Evolutionary conservation across 2,797 vertebrate genomes (phyloP).

Genomic region (Chelon labrosus): DNA sequence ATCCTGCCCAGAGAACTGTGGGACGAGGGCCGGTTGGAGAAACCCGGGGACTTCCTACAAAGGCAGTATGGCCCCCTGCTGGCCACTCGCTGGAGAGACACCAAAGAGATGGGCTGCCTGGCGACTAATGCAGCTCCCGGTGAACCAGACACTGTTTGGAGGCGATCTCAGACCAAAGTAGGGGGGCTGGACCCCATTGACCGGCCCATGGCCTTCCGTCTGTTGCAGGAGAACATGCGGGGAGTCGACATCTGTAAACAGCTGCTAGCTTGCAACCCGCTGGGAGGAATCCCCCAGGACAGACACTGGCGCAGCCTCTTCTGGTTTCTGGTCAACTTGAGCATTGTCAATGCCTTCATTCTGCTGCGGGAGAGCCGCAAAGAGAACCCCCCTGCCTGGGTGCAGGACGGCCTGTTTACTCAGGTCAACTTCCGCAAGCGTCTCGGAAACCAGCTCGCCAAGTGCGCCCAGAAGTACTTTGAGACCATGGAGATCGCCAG

Average conservation of each 20-base stretch:
- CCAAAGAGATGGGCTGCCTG: conserved; percentile 85
- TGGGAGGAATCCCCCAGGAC: conserved; percentile 81
- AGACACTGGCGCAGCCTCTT: conserved; percentile 84
- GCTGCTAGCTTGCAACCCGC: conserved; percentile 84
- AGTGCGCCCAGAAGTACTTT: conserved; percentile 69
- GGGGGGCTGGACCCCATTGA: conserved; percentile 77
- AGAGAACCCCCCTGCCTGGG: conserved; percentile 82
- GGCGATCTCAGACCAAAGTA: conserved; percentile 75
- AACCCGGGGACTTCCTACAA: conserved; percentile 82
- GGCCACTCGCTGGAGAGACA: conserved; percentile 85
- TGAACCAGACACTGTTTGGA: conserved; percentile 81
- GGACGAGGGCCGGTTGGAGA: conserved; percentile 68
- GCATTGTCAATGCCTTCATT: conserved; percentile 86
- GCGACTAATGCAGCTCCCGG: conserved; percentile 80
- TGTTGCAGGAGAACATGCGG: conserved; percentile 88
- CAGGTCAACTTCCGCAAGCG: conserved; percentile 84
- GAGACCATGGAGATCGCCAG: conserved; percentile 38
- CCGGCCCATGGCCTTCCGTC: conserved; percentile 82
- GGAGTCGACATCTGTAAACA: conserved; percentile 89
- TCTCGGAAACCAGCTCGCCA: conserved; percentile 82
- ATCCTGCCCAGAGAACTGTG: conserved; percentile 78
- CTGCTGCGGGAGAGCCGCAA: conserved; percentile 84
- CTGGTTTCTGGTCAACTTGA: conserved; percentile 87
- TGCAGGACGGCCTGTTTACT: conserved; percentile 83
- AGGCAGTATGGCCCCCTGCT: conserved; percentile 76